Evolutionary conservation across 2,888 invertebrate genomes (phyloP), one percentile per base, ranked within the genome.

Genomic region (Adelognathus sp.): DNA sequence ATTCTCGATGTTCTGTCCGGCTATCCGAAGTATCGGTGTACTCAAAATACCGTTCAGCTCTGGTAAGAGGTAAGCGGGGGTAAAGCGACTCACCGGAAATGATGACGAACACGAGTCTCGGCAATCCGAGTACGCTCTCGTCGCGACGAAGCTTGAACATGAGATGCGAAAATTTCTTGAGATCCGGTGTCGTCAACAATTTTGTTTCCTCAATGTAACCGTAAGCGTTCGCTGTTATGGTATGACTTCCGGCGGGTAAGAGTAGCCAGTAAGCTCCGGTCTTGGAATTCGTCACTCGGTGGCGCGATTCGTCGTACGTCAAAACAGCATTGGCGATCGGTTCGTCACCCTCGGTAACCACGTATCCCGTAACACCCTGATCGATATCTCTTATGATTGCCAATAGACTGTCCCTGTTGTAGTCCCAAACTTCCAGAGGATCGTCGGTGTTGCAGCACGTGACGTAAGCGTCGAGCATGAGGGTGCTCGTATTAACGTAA

Each of bases 61-160:
- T n/a, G n/a, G n/a, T n/a, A n/a, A n/a, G n/a, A n/a, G n/a, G n/a
- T n/a, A n/a, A n/a, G n/a, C n/a, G n/a, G n/a, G n/a, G n/a, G n/a
- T n/a, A n/a, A n/a, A 11, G 21, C 21, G 56, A 70, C 91, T 88
- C 87, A 94, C 97, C 96, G 82, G 95, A 93, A 7, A 96, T 88
- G 86, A 96, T 93, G 33, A 97, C 94, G 88, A 97, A 97, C 1
- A 95, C 93, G 21, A 96, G 92, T 29, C 97, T 92, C 0, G 97
- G 96, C 92, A 97, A 92, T 0, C 97, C 97, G 83, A 96, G 92
- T 14, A 97, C 94, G 76, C 92, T 93, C 81, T 95, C 95, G 84
- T 96, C 95, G 9, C 92, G 92, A 54, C 93, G 93, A 69, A 97
- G 88, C 81, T 95, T 95, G 82, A 97, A 94, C 81, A 96, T 92